phyloP scores from a whole-genome alignment of 2,888 invertebrate species.

The Tetranychus piercei region DNA sequence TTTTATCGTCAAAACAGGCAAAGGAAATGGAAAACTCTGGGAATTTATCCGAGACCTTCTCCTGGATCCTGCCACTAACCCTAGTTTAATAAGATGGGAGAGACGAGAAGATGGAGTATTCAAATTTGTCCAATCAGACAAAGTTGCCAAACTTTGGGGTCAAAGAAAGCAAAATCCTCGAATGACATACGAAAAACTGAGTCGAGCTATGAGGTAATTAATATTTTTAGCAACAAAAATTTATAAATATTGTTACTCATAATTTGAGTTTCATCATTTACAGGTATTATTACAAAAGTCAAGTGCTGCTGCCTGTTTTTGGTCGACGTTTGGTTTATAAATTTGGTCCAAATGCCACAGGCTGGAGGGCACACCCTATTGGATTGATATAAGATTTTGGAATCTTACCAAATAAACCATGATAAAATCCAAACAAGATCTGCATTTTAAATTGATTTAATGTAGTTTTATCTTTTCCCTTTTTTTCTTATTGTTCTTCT shows the following conservation, averaged over 20 bases:
- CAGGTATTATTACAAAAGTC: conserved; percentile 59
- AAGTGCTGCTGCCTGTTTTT: conserved; percentile 53
- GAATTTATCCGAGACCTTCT: conserved; percentile 68
- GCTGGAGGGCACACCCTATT: conserved; percentile 43
- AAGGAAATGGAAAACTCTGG: conserved; percentile 44
- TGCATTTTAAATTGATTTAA: background rate
- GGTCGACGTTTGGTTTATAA: conserved; percentile 58
- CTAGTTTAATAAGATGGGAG: conserved; percentile 70
- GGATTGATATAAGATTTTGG: background rate
- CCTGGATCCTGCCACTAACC: conserved; percentile 53
- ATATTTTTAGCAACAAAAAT: background rate
- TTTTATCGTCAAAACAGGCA: conserved; percentile 28
- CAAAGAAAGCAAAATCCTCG: conserved; percentile 61
- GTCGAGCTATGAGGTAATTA: conserved; percentile 61
- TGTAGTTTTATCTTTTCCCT: too few relatives aligned
- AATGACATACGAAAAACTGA: conserved; percentile 83
- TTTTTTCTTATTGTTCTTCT: too few relatives aligned
- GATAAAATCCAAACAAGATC: background rate
- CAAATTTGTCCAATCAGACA: conserved; percentile 66
- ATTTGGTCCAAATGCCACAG: conserved; percentile 58
- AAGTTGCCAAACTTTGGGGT: conserved; percentile 71
- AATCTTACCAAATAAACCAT: too few relatives aligned
- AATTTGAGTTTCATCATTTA: conserved; percentile 12
- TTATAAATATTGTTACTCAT: background rate
- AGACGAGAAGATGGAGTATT: conserved; percentile 63